Base-by-base conservation (phyloP, 2,113 vertebrate species). In the Scomber japonicus region DNA sequence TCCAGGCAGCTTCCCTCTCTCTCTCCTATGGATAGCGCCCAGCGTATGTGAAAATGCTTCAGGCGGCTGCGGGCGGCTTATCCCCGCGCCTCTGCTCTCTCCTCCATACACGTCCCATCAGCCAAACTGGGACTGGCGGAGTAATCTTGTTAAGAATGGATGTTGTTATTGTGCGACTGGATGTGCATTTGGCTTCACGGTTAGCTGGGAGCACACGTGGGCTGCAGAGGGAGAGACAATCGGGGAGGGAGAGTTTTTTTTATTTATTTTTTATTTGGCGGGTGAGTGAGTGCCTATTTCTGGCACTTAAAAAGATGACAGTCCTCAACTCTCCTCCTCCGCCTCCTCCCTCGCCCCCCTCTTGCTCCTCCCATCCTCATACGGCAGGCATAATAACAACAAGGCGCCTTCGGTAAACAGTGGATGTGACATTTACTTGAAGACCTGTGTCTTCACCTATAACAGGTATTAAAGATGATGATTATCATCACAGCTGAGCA, bases 121-220 rank as follows among this genome's bases (percentile, higher is more conserved):
- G 88, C 93, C 92, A 94, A 93, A 91, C 94, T 83, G 89, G 88
- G 87, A 91, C 86, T 86, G 90, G 78, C 45, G 67, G 65, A 88
- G 90, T 95, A 94, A 94, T 95, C 94, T 94, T 81, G 92, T 95
- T 92, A 92, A 92, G 87, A 92, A 89, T 81, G 91, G 88, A 90
- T 94, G 92, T 95, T 90, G 83, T 92, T 93, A 90, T 93, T 94
- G 90, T 94, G 88, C 27, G 70, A 65, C 79, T 88, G 88, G 82
- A 92, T 92, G 81, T 86, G 87, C 82, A 12, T 93, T 92, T 89
- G 87, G 91, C 87, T 82, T 85, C 80, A 62, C n/a, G 71, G 84
- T 87, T 85, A 9, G 86, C 87, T 84, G 54, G 63, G 91, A 90
- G 91, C 84, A 67, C 90, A 92, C 72, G 92, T 93, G 91, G 93